Percentiles rank a stretch among this genome's conserved stretches.
phyloP scores from a whole-genome alignment of 92 coral and sea anemone genomes.

The Porites lobata region DNA sequence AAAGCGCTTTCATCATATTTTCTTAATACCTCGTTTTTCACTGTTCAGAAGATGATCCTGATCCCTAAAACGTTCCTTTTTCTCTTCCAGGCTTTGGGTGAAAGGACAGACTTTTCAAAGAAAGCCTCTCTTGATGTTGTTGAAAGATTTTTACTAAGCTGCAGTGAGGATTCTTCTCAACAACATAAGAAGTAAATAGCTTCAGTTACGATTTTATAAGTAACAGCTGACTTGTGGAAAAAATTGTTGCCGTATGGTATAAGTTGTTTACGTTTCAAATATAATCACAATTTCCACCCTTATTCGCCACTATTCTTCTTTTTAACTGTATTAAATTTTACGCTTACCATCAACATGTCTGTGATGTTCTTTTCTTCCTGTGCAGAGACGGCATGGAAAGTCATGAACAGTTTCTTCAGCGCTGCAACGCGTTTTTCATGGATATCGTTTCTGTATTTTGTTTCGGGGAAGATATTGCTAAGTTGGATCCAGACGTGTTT shows the following conservation, averaged over 20 bases:
- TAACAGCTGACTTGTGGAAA: not conserved
- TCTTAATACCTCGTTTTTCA: too few species aligned
- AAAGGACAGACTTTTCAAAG: constrained; percentile 74
- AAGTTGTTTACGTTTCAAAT: too few species aligned
- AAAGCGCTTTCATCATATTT: too few species aligned
- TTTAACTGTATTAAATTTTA: too few species aligned
- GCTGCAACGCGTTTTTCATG: constrained; percentile 91
- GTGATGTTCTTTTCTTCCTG: not conserved
- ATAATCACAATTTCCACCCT: too few species aligned
- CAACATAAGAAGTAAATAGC: constrained; percentile 7
- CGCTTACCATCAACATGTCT: too few species aligned
- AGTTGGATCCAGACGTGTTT: constrained; percentile 75
- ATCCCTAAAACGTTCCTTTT: not conserved
- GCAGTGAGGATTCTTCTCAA: constrained; percentile 53
- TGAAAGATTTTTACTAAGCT: constrained; percentile 70
- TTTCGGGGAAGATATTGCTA: constrained; percentile 66
- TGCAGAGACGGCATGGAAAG: constrained; percentile 26
- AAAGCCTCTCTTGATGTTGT: constrained; percentile 62
- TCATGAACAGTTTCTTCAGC: constrained; percentile 68
- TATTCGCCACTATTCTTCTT: too few species aligned
- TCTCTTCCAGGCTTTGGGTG: constrained; percentile 63
- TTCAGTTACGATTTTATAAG: not conserved
- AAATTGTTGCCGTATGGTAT: too few species aligned
- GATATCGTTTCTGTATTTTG: constrained; percentile 87
- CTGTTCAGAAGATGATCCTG: too few species aligned